A percentile compares a stretch with the other conserved stretches of the same genome.
Conservation (phyloP, 2,113 vertebrate genomes). For the Pteronura brasiliensis region DNA sequence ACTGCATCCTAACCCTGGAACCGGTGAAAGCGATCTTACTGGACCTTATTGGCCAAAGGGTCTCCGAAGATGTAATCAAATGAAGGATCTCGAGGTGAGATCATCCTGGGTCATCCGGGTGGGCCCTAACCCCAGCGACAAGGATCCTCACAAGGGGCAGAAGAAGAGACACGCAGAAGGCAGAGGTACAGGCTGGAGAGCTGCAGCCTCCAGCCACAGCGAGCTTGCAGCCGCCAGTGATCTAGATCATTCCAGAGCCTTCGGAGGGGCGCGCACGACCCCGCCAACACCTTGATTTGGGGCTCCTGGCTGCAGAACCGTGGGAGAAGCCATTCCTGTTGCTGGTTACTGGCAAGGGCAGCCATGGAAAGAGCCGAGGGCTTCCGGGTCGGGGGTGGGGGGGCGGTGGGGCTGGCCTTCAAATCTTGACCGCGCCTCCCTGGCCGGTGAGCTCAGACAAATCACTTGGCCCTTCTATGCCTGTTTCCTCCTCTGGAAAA, state of each 20-base stretch:
- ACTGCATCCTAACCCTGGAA: neutral
- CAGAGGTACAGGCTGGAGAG: neutral
- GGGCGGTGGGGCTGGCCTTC: neutral
- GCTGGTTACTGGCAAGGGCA: neutral
- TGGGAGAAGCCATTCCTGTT: neutral
- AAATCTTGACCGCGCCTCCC: neutral
- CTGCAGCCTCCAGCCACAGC: neutral
- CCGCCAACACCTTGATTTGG: neutral
- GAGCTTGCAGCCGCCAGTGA: too few relatives aligned
- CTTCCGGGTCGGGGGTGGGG: neutral
- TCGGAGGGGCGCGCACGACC: accelerated
- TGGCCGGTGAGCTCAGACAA: neutral
- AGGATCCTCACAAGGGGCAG: neutral
- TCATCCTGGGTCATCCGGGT: neutral
- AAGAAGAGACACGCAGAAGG: neutral
- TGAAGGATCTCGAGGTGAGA: neutral
- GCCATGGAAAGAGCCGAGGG: neutral
- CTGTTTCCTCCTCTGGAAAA: neutral
- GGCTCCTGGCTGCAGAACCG: too few relatives aligned
- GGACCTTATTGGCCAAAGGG: neutral
- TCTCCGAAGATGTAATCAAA: neutral
- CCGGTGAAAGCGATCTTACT: neutral
- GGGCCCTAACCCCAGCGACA: neutral
- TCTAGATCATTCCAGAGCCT: neutral
- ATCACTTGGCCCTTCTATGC: neutral